Percentiles rank a stretch among this genome's conserved stretches.
phyloP scores from a whole-genome alignment of 2,113 vertebrate genomes.

The Leucopsar rothschildi region DNA sequence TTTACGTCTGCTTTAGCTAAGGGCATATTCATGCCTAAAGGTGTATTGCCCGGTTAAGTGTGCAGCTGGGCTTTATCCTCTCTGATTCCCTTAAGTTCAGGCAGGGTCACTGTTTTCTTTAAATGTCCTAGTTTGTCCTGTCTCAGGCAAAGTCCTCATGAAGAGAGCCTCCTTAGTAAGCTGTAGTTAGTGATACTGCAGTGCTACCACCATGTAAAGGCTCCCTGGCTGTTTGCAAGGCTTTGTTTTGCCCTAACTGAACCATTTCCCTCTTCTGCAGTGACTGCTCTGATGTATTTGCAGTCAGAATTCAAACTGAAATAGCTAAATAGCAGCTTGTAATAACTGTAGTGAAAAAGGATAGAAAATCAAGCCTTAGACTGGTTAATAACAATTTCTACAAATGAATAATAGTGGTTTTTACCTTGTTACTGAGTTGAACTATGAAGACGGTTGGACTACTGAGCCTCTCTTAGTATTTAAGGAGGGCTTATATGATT shows the following conservation, averaged over 20 bases:
- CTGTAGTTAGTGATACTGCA: background rate
- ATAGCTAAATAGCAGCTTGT: background rate
- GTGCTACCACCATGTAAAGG: background rate
- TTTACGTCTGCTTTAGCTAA: background rate
- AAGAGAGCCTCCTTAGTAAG: background rate
- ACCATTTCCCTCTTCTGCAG: background rate
- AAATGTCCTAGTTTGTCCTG: background rate
- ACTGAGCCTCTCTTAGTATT: background rate
- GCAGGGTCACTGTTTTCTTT: background rate
- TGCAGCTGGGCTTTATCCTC: background rate
- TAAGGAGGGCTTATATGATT: background rate
- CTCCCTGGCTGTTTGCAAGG: background rate
- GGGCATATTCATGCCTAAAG: background rate
- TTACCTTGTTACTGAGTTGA: background rate
- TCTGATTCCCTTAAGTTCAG: background rate
- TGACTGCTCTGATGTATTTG: background rate
- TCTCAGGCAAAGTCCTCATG: background rate
- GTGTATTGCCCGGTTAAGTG: background rate
- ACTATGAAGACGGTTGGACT: background rate
- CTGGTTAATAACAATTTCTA: background rate
- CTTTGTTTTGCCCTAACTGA: background rate
- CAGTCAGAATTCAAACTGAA: background rate
- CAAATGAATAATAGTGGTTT: background rate
- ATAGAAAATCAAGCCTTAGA: background rate
- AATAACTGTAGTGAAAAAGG: background rate